Percentiles rank a stretch among this genome's conserved stretches.
phyloP scores from a whole-genome alignment of 2,888 invertebrate species.

The Nemotelus pantherinus region DNA sequence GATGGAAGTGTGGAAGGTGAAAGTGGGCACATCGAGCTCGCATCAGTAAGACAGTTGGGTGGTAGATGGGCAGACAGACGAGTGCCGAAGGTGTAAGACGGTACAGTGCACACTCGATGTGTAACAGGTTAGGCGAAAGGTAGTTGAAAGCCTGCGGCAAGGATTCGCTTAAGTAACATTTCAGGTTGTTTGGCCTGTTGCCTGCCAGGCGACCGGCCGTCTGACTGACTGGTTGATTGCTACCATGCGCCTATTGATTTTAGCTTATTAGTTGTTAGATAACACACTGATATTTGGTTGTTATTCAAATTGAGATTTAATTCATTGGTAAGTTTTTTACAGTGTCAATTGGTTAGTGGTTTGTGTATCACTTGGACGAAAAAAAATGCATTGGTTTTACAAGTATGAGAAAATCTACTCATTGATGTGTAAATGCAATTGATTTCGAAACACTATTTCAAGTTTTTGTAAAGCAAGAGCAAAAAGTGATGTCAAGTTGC shows the following conservation, averaged over 20 bases:
- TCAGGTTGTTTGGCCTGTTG: constrained; percentile 11
- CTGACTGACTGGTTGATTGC: background rate
- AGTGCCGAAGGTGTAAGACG: background rate
- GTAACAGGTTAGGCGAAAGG: constrained; percentile 13
- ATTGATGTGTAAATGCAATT: no score
- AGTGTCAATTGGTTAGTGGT: no score
- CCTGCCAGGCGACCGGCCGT: background rate
- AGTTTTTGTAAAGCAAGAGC: no score
- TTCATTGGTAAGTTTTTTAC: background rate
- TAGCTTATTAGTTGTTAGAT: constrained; percentile 24
- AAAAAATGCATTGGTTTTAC: no score
- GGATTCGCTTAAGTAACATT: constrained; percentile 38
- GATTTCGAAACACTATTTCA: no score
- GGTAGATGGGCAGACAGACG: background rate
- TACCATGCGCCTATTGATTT: background rate
- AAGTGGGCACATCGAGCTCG: background rate
- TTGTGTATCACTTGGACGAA: no score
- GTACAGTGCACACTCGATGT: background rate
- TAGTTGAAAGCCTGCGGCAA: constrained; percentile 25
- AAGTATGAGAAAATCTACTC: no score
- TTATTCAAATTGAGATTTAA: constrained; percentile 13
- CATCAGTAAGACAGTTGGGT: background rate
- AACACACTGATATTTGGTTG: constrained; percentile 20
- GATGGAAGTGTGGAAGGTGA: constrained; percentile 31
- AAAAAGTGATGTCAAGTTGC: no score